Conservation (phyloP, 2,113 vertebrate species). For the Hippolais icterina region DNA sequence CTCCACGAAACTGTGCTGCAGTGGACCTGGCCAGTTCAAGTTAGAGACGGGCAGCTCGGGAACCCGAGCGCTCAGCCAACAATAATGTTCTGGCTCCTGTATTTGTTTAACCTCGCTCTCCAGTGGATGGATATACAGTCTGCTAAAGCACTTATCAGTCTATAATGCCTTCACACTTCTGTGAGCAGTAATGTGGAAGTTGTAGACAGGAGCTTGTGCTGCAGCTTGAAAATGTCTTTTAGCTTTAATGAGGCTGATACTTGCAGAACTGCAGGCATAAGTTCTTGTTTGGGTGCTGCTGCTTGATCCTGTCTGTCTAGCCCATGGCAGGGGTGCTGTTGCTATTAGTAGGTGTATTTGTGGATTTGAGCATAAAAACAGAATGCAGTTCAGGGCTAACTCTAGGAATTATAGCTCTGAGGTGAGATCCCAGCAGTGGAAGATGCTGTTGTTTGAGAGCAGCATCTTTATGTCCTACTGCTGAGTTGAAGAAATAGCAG, state of each 20-base stretch:
- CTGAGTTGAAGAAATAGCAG: not conserved
- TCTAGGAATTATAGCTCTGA: not conserved
- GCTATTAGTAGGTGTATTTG: not conserved
- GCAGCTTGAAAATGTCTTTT: not conserved
- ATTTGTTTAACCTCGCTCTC: slow-evolving; percentile 61
- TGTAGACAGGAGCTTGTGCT: slow-evolving; percentile 22
- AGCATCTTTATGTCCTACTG: not conserved
- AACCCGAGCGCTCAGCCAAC: slow-evolving; percentile 32
- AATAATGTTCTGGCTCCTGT: slow-evolving; percentile 64
- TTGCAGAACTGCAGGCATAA: not conserved
- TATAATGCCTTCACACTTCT: slow-evolving; percentile 54
- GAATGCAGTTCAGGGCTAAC: not conserved
- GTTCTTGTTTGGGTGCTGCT: not conserved
- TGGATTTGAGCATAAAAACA: not conserved
- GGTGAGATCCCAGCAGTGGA: not conserved
- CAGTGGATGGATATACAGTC: slow-evolving; percentile 55
- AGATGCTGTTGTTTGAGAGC: not conserved
- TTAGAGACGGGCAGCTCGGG: slow-evolving; percentile 35
- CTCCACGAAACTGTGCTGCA: not conserved
- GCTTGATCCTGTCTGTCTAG: not conserved
- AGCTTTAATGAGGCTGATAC: not conserved
- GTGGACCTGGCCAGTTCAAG: slow-evolving; percentile 1
- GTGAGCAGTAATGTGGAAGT: slow-evolving; percentile 3
- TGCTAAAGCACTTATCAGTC: slow-evolving; percentile 66
- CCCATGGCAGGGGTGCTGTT: not conserved